A percentile compares a stretch with the other conserved stretches of the same genome.
Conservation (phyloP, 2,113 vertebrate genomes). For the Neoarius graeffei region DNA sequence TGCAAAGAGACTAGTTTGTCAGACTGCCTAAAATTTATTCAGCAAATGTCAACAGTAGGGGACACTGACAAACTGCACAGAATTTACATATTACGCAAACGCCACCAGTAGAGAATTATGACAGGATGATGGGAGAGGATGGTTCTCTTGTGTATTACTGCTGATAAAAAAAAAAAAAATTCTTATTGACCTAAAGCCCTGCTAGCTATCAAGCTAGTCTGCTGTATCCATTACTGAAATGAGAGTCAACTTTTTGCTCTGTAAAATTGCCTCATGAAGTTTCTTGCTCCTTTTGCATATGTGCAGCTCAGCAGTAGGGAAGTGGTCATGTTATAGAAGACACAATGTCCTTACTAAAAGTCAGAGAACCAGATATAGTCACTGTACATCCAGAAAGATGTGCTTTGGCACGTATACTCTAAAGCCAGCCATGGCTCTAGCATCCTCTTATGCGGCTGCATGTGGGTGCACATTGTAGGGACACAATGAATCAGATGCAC, state of each 20-base stretch:
- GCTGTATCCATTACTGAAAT: conserved; percentile 9
- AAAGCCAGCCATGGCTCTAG: not conserved
- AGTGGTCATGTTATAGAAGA: not conserved
- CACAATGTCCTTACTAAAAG: not conserved
- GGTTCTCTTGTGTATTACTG: conserved; percentile 2
- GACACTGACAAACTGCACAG: conserved; percentile 2
- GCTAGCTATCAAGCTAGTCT: not conserved
- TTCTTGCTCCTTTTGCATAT: not conserved
- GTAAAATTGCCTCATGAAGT: not conserved
- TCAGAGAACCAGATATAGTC: not conserved
- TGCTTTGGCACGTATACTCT: not conserved
- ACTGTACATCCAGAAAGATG: not conserved
- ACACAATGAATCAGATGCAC: not conserved
- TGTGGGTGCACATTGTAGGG: not conserved
- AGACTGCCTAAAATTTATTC: conserved; percentile 1
- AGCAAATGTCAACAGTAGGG: conserved; percentile 16
- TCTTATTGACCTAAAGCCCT: too few relatives aligned
- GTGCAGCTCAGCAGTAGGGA: not conserved
- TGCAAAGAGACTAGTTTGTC: not conserved
- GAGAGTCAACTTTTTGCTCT: not conserved
- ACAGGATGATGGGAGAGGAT: not conserved
- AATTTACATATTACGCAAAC: conserved; percentile 28
- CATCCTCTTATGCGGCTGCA: not conserved
- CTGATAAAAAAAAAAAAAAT: not conserved
- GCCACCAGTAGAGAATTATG: not conserved